These are phyloP conservation scores for Tragelaphus scriptus DNA, from an alignment of 2,113 vertebrate species.

Conservation along the genomic window DNA sequence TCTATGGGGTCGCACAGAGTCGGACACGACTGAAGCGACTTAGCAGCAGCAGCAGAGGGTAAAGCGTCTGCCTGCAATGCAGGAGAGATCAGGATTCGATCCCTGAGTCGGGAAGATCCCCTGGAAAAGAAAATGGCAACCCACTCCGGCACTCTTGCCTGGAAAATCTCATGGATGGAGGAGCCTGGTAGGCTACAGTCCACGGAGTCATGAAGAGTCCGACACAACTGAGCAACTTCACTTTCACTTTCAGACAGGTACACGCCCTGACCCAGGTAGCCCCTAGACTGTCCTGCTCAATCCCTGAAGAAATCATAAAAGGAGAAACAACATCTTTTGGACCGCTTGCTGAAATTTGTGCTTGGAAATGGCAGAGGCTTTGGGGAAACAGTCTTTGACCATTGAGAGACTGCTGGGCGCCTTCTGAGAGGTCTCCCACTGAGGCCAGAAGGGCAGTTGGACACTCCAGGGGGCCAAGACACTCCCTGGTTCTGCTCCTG, in stretches of 20 bases:
- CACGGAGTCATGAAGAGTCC: neutral
- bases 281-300: neutral
- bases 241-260: neutral
- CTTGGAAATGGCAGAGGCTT: neutral
- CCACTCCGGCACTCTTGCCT: neutral
- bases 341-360: too few relatives aligned
- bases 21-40: too few relatives aligned
- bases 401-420: rapidly evolving
- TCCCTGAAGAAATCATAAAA: neutral
- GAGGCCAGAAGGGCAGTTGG: neutral
- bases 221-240: neutral
- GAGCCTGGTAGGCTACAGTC: neutral
- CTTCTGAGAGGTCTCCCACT: neutral
- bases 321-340: neutral
- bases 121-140: neutral
- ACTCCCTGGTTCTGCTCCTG: neutral
- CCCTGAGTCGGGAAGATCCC: neutral
- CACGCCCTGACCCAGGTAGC: neutral
- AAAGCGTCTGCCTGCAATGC: neutral
- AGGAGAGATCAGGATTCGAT: neutral
- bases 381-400: neutral
- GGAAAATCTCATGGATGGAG: neutral
- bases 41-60: too few relatives aligned
- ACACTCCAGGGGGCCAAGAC: neutral
- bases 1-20: too few relatives aligned